These are phyloP conservation scores for Ennomos fuscantarius DNA, from an alignment of 2,888 invertebrate species.

Conservation along the genomic window DNA sequence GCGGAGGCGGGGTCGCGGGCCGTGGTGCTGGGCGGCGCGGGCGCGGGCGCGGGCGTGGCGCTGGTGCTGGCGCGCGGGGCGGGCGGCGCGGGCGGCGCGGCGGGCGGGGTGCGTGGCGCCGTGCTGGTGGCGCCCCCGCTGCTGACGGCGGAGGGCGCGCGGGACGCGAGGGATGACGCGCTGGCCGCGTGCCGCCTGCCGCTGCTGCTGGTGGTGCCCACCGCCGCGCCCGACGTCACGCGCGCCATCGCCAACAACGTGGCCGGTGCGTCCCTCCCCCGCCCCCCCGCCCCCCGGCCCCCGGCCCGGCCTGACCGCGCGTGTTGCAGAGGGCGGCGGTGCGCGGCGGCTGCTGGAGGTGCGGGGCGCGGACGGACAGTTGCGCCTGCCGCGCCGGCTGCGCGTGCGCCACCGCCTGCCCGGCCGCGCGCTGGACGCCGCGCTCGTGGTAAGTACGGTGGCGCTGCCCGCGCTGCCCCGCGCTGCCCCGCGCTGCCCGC, in stretches of 20 bases:
- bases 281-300: not conserved
- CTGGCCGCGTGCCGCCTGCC: slow-evolving; percentile 69
- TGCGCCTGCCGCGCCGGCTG: slow-evolving; percentile 86
- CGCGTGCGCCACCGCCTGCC: slow-evolving; percentile 87
- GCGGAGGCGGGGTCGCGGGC: slow-evolving; percentile 54
- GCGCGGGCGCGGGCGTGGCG: slow-evolving; percentile 53
- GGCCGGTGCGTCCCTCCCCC: slow-evolving; percentile 44
- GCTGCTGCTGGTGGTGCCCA: slow-evolving; percentile 53
- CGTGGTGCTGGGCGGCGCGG: slow-evolving; percentile 38
- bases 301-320: not conserved
- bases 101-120: slow-evolving; percentile 73
- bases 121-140: slow-evolving; percentile 89
- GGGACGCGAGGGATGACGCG: slow-evolving; percentile 87
- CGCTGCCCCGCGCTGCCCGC: not conserved
- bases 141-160: slow-evolving; percentile 86
- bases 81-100: slow-evolving; percentile 42
- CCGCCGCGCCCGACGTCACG: slow-evolving; percentile 49
- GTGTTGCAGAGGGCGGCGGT: slow-evolving; percentile 70
- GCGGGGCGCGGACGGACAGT: slow-evolving; percentile 88
- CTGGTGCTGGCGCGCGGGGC: slow-evolving; percentile 53
- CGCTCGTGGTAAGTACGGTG: not conserved
- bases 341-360: slow-evolving; percentile 86
- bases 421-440: slow-evolving; percentile 85
- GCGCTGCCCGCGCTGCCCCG: not conserved
- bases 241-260: slow-evolving; percentile 81